phyloP scores from a whole-genome alignment of 2,113 vertebrate genomes.

The Pseudopipra pipra region DNA sequence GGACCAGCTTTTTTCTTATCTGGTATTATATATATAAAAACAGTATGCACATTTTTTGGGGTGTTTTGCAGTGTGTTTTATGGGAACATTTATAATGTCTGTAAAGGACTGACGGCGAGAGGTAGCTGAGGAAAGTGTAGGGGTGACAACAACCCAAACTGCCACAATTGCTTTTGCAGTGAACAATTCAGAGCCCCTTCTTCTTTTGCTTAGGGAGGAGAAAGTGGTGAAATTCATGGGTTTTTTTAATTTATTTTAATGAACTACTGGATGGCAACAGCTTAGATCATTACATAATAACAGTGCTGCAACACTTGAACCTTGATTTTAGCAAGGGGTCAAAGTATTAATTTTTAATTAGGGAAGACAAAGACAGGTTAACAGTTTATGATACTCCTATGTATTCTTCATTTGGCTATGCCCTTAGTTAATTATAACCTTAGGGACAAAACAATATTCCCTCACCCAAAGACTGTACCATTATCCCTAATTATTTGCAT shows the following conservation, averaged over 20 bases:
- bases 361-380: neutral
- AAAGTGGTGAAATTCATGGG: rapidly evolving
- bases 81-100: neutral
- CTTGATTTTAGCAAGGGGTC: neutral
- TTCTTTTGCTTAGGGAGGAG: neutral
- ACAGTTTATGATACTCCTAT: neutral
- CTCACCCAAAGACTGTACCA: neutral
- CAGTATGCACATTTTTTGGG: neutral
- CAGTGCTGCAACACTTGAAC: neutral
- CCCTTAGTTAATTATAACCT: neutral
- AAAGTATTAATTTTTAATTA: neutral
- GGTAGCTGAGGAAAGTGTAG: neutral
- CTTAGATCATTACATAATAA: neutral
- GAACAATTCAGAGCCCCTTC: neutral
- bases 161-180: neutral
- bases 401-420: neutral
- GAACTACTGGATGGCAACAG: neutral
- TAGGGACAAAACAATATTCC: neutral
- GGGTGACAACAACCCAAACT: neutral
- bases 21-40: neutral
- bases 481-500: neutral
- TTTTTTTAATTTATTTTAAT: neutral
- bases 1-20: neutral
- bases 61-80: neutral
- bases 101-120: neutral